Evolutionary conservation across 2,888 invertebrate species (phyloP).

Genomic region (Malacosoma neustria): DNA sequence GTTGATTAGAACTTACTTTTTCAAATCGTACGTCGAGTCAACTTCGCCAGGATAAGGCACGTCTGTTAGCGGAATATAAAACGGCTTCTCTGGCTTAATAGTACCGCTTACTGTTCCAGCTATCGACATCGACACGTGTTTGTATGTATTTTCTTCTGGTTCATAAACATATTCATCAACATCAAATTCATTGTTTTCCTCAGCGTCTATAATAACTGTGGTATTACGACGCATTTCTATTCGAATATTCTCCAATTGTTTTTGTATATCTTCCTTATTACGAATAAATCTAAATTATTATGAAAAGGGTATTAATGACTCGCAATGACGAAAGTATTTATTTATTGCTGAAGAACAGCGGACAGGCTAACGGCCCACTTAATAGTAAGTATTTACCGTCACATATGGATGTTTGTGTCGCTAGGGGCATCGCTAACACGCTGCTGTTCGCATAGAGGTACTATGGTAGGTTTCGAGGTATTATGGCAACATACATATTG

Average conservation of each 20-base stretch:
- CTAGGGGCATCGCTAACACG: too few species aligned
- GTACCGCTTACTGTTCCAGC: constrained; percentile 16
- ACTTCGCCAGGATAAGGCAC: constrained; percentile 53
- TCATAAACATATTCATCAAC: constrained; percentile 39
- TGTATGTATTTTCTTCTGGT: constrained; percentile 33
- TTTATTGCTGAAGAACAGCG: too few species aligned
- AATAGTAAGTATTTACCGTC: too few species aligned
- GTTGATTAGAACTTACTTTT: constrained; percentile 49
- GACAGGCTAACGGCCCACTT: too few species aligned
- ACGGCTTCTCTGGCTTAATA: constrained; percentile 32
- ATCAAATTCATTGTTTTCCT: constrained; percentile 44
- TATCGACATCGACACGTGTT: constrained; percentile 25
- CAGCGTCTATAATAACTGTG: constrained; percentile 11
- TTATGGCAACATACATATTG: too few species aligned
- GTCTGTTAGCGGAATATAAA: constrained; percentile 48
- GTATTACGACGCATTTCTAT: constrained; percentile 11
- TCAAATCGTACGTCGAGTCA: constrained; percentile 48
- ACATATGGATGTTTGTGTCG: too few species aligned
- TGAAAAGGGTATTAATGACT: too few species aligned
- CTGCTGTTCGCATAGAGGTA: too few species aligned
- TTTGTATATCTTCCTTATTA: constrained; percentile 45
- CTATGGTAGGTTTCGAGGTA: too few species aligned
- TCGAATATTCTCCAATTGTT: constrained; percentile 26
- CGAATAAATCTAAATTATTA: constrained; percentile 42
- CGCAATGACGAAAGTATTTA: too few species aligned